Evolutionary conservation across 92 coral and sea anemone genomes (phyloP).

Genomic region (Virgularia gustaviana): DNA sequence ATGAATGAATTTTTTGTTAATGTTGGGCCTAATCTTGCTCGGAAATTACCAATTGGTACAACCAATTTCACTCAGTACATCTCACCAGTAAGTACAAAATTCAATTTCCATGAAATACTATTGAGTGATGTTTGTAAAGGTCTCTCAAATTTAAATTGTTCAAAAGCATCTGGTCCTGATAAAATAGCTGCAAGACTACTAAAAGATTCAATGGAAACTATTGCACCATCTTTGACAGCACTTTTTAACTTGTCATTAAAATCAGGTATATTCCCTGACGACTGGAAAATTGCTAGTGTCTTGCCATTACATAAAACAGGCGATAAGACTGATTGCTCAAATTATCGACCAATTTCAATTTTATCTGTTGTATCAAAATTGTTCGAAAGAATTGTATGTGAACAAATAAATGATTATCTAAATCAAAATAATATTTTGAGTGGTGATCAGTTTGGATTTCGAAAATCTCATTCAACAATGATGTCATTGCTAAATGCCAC

Average conservation of each 20-base stretch:
- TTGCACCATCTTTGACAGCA: not conserved
- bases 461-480: not conserved
- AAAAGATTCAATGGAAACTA: not conserved
- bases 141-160: not conserved
- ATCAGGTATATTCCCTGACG: not conserved
- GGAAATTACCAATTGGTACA: not conserved
- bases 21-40: not conserved
- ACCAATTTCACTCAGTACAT: not conserved
- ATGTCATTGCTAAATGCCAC: not conserved
- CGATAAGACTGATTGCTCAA: not conserved
- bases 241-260: constrained; percentile 1
- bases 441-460: constrained; percentile 7
- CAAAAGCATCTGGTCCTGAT: constrained; percentile 1
- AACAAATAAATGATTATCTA: not conserved
- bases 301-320: constrained; percentile 2
- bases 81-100: not conserved
- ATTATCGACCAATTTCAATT: constrained; percentile 17
- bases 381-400: not conserved
- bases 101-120: not conserved
- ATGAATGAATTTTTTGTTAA: not conserved
- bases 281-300: constrained; percentile 1
- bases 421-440: not conserved
- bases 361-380: not conserved
- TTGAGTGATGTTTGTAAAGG: not conserved
- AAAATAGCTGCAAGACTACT: not conserved